These are phyloP conservation scores for Lysandra bellargus DNA, from an alignment of 2,888 invertebrate genomes.

Conservation along the genomic window DNA sequence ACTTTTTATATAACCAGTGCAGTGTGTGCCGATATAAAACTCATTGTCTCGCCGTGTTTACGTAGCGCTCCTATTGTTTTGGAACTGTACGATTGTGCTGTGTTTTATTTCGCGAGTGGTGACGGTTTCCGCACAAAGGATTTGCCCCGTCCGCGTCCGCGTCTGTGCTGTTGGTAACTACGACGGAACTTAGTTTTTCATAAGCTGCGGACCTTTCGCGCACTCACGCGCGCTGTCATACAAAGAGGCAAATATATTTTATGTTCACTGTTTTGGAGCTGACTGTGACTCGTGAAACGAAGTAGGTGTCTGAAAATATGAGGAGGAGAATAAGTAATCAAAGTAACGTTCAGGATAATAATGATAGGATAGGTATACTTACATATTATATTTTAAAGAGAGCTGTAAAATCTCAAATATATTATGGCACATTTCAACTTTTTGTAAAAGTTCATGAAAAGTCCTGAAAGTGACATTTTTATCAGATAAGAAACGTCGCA, in stretches of 20 bases:
- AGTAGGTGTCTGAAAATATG: neutral
- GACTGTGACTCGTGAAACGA: neutral
- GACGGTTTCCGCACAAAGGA: constrained; percentile 31
- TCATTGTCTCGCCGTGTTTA: constrained; percentile 53
- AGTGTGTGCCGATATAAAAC: constrained; percentile 38
- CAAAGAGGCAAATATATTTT: constrained; percentile 22
- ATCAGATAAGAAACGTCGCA: neutral
- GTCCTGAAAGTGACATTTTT: neutral
- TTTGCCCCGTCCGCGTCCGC: neutral
- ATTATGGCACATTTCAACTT: neutral
- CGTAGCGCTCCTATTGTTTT: constrained; percentile 52
- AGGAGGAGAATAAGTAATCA: neutral
- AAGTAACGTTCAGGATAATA: no score
- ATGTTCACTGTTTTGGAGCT: neutral
- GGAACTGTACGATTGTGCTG: constrained; percentile 14
- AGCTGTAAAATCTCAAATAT: no score
- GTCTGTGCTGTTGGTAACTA: constrained; percentile 20
- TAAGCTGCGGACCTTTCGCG: constrained; percentile 14
- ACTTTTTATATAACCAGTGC: constrained; percentile 50
- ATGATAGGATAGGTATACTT: no score
- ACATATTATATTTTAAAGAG: no score
- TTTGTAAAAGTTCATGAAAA: neutral
- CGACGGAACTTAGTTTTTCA: constrained; percentile 22
- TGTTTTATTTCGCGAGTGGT: constrained; percentile 31
- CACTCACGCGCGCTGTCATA: neutral